These are phyloP conservation scores for Mylabris sibirica DNA, from an alignment of 2,888 invertebrate genomes.

Conservation along the genomic window DNA sequence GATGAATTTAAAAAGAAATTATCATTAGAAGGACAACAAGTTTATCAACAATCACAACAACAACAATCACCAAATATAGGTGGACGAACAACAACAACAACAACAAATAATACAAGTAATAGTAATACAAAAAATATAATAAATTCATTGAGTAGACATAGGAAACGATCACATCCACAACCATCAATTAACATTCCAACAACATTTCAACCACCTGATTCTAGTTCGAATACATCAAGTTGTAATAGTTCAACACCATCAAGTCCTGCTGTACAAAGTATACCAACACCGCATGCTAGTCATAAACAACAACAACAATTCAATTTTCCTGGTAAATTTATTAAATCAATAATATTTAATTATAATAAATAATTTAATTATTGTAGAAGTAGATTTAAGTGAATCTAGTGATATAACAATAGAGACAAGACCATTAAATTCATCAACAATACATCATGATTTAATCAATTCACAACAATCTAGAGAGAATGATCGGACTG, in stretches of 20 bases:
- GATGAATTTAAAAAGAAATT: conserved; percentile 81
- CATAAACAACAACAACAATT: conserved; percentile 70
- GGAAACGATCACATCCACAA: conserved; percentile 67
- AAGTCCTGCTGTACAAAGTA: conserved; percentile 78
- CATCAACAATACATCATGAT: conserved; percentile 50
- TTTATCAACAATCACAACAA: conserved; percentile 39
- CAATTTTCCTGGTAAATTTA: conserved; percentile 75
- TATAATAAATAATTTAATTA: conserved; percentile 12
- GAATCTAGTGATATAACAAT: conserved; percentile 64
- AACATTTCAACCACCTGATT: conserved; percentile 74
- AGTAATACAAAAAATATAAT: conserved; percentile 60
- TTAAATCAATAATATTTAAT: too few species aligned
- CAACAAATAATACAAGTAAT: conserved; percentile 33
- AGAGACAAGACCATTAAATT: conserved; percentile 62
- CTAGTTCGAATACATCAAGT: conserved; percentile 93
- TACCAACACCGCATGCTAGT: conserved; percentile 60
- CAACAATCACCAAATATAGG: conserved; percentile 62
- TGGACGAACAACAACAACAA: neutral
- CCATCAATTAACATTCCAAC: conserved; percentile 66
- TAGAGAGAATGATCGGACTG: conserved; percentile 75
- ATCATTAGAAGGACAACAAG: conserved; percentile 65
- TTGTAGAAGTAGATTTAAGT: conserved; percentile 21
- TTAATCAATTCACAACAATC: conserved; percentile 69
- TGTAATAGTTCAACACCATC: conserved; percentile 97
- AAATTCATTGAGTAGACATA: conserved; percentile 59